Base-by-base conservation (phyloP, 2,888 invertebrate species). In the Harpagoxenus sublaevis region DNA sequence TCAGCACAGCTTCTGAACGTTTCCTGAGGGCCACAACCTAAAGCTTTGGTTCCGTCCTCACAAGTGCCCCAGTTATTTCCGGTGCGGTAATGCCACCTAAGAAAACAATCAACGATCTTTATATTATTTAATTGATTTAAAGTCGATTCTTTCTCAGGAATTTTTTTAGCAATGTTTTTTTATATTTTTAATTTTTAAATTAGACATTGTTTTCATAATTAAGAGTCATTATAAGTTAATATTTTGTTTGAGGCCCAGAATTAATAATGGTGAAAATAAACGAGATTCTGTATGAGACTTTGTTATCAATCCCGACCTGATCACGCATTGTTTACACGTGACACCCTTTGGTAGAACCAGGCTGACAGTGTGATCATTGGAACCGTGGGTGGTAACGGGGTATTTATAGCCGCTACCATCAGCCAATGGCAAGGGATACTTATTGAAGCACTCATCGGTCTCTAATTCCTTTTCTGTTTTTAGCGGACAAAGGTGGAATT, bases 1-100 rank as follows among this genome's bases (percentile, higher is more conserved):
- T 96, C 96, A 4, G 96, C 95, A 90, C 96, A 96, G 39, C 95
- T 95, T 86, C 95, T 94, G 90, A 96, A 96, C 8, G 94, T 95
- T 89, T 96, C 96, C 88, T 96, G 96, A 0, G 93, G 89, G 0
- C 96, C 96, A 89, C 96, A 96, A 18, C 96, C 96, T 12, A 95
- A 2, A 1, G 88, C 92, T 5, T 93, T 93, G 0, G 81, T 89
- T 0, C 95, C 95, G 85, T 95, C 85, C 1, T 83, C 89, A 88
- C 96, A 96, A 0, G 74, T 62, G 2, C 96, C 96, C 96, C 96
- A 96, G 74, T 95, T 95, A 88, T 96, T 96, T 93, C 96, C 96
- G 28, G 95, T 94, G 1, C 92, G 92, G 87, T 96, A 96, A 53
- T 95, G 95, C 96, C 96, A 96, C 9, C 78, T 78, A n/a, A 77